A percentile compares a stretch with the other conserved stretches of the same genome.
phyloP scores from a whole-genome alignment of 2,113 vertebrate genomes.

The Columba livia region DNA sequence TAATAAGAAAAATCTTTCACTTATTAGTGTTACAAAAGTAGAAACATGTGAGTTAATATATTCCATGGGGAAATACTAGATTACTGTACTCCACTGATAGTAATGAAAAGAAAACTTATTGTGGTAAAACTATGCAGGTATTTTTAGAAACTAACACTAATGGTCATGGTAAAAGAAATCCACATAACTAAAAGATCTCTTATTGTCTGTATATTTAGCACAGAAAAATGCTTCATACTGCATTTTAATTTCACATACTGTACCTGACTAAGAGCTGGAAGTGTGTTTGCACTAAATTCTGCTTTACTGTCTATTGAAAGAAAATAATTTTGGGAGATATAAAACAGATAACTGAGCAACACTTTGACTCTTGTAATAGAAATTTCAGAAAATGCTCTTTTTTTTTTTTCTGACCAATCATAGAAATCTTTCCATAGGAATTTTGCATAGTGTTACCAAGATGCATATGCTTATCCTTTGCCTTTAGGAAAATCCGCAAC shows the following conservation, averaged over 20 bases:
- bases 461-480: neutral
- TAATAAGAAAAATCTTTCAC: neutral
- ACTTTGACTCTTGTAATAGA: neutral
- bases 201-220: constrained; percentile 22
- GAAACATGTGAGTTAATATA: constrained; percentile 11
- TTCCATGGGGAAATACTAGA: neutral
- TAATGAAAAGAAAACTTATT: constrained; percentile 28
- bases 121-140: neutral
- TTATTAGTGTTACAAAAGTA: neutral
- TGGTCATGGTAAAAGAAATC: neutral
- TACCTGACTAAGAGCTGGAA: neutral
- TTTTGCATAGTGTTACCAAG: neutral
- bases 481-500: neutral
- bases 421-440: neutral
- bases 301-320: neutral
- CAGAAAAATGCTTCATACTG: neutral
- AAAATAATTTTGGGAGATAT: neutral
- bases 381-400: neutral
- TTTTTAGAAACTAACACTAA: constrained; percentile 52
- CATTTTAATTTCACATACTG: neutral
- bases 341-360: neutral
- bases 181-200: neutral
- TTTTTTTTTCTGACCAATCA: neutral
- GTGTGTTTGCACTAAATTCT: neutral
- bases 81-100: neutral